phyloP scores from a whole-genome alignment of 2,797 vertebrate species.

The Okamejei kenojei region DNA sequence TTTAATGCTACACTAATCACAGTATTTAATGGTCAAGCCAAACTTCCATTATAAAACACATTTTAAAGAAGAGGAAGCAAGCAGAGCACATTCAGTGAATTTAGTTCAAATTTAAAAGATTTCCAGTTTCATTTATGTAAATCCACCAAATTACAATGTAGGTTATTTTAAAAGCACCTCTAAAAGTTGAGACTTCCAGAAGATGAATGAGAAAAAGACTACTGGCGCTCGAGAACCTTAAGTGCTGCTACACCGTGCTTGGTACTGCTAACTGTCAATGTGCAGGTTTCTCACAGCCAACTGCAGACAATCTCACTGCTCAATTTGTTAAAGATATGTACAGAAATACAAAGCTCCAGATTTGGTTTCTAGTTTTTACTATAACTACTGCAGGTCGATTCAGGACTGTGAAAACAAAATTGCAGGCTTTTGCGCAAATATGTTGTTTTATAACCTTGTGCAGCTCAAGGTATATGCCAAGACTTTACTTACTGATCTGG shows the following conservation, averaged over 20 bases:
- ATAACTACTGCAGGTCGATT: conserved; percentile 1
- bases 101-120: neutral
- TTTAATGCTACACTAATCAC: neutral
- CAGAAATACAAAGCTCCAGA: neutral
- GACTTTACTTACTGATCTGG: conserved; percentile 5
- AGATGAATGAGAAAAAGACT: neutral
- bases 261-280: neutral
- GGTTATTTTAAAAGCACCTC: neutral
- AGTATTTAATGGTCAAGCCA: neutral
- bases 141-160: neutral
- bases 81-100: neutral
- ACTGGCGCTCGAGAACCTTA: neutral
- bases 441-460: conserved; percentile 2
- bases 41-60: neutral
- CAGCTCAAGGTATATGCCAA: neutral
- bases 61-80: neutral
- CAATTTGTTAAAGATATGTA: neutral
- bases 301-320: neutral
- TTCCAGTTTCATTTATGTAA: neutral
- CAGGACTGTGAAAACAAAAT: neutral
- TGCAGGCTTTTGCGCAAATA: conserved; percentile 27
- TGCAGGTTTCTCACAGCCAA: neutral
- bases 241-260: neutral
- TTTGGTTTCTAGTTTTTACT: neutral
- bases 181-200: neutral